Evolutionary conservation across 2,113 vertebrate species (phyloP).

Genomic region (Syngnathus floridae): DNA sequence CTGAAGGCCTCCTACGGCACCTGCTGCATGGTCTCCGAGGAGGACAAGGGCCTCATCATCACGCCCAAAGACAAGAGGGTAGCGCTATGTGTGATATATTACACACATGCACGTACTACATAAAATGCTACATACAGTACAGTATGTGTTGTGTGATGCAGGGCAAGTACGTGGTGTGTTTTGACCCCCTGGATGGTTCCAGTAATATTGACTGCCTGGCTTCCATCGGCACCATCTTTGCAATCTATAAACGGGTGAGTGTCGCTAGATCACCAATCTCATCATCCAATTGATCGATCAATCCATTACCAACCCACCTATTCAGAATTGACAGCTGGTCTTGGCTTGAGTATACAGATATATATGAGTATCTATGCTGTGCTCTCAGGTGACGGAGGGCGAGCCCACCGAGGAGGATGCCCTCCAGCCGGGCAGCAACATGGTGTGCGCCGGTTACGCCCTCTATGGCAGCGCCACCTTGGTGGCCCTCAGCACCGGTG

Average conservation of each 20-base stretch:
- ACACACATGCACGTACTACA: too few species aligned
- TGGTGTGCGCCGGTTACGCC: constrained; percentile 91
- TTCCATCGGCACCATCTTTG: constrained; percentile 94
- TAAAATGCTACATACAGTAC: not conserved
- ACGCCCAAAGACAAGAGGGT: constrained; percentile 81
- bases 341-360: too few species aligned
- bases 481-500: constrained; percentile 87
- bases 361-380: too few species aligned
- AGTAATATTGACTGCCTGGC: constrained; percentile 98
- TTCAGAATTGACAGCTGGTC: too few species aligned
- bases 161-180: constrained; percentile 96
- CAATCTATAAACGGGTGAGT: constrained; percentile 89
- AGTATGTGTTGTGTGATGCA: constrained; percentile 34
- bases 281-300: too few species aligned
- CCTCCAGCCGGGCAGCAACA: constrained; percentile 79
- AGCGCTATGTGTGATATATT: constrained; percentile 17
- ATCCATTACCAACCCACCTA: too few species aligned
- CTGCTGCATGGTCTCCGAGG: constrained; percentile 86
- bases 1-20: constrained; percentile 86
- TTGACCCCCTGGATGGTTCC: constrained; percentile 94
- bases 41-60: constrained; percentile 84
- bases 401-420: constrained; percentile 85
- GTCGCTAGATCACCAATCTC: too few species aligned
- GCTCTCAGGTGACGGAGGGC: constrained; percentile 52
- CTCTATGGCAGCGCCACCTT: constrained; percentile 91